Conservation (phyloP, 2,113 vertebrate genomes). For the Antechinus stuartii region DNA sequence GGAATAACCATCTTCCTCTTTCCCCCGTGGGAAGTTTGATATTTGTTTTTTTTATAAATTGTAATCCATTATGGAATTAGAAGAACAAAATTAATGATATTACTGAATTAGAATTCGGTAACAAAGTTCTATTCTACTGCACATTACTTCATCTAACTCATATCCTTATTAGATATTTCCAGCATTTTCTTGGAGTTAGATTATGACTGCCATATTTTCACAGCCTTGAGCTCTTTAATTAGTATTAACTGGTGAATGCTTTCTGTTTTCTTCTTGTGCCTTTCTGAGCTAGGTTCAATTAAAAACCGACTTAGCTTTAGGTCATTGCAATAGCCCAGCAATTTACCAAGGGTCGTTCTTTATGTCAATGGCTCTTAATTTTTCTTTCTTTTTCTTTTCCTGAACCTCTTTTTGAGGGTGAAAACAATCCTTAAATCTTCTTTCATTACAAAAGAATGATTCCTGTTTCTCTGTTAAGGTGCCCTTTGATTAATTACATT, state of each 20-base stretch:
- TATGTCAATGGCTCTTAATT: neutral
- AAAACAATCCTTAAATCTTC: neutral
- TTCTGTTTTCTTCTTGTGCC: neutral
- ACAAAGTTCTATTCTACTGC: neutral
- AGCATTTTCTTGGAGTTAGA: neutral
- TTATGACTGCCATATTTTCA: neutral
- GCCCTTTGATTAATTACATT: neutral
- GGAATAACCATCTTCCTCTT: neutral
- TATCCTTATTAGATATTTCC: neutral
- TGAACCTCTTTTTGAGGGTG: neutral
- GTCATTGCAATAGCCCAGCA: neutral
- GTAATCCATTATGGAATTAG: constrained; percentile 37
- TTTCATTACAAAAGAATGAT: neutral
- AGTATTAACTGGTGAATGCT: neutral
- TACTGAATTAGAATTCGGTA: neutral
- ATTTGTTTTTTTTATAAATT: neutral
- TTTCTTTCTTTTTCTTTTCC: neutral
- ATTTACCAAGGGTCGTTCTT: neutral
- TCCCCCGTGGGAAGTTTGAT: constrained; percentile 39
- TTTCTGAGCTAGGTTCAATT: neutral
- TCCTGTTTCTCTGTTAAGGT: neutral
- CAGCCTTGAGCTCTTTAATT: neutral
- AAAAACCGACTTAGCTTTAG: constrained; percentile 1
- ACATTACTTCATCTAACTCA: neutral
- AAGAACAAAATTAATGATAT: constrained; percentile 23